These are phyloP conservation scores for Athalia rosae DNA, from an alignment of 2,888 invertebrate species.

Conservation along the genomic window DNA sequence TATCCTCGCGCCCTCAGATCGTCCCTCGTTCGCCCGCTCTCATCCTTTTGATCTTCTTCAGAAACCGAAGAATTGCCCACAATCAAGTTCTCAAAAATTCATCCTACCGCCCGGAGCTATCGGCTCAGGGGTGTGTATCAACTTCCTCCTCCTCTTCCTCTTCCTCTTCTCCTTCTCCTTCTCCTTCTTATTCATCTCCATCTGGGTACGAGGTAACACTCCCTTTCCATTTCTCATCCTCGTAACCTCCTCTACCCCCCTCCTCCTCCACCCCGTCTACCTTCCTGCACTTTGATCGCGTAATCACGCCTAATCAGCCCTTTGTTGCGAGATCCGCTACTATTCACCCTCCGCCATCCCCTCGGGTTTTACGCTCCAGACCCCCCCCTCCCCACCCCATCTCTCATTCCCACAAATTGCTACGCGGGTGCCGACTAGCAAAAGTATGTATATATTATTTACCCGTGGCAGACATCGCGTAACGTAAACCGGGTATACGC, in stretches of 20 bases:
- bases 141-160: neutral
- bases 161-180: neutral
- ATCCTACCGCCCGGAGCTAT: conserved; percentile 43
- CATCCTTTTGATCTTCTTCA: conserved; percentile 29
- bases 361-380: neutral
- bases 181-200: neutral
- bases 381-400: conserved; percentile 30
- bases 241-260: neutral
- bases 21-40: neutral
- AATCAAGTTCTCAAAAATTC: conserved; percentile 37
- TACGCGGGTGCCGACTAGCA: conserved; percentile 13
- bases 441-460: neutral
- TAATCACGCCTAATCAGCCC: conserved; percentile 60
- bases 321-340: conserved; percentile 55
- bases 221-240: neutral
- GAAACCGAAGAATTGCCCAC: conserved; percentile 33
- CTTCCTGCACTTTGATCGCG: conserved; percentile 54
- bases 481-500: neutral
- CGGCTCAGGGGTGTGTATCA: conserved; percentile 3
- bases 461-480: neutral
- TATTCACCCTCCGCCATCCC: conserved; percentile 46
- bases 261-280: conserved; percentile 43
- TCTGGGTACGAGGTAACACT: too few relatives aligned
- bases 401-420: conserved; percentile 35
- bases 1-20: neutral